phyloP scores from a whole-genome alignment of 2,113 vertebrate genomes.

The Tichodroma muraria region DNA sequence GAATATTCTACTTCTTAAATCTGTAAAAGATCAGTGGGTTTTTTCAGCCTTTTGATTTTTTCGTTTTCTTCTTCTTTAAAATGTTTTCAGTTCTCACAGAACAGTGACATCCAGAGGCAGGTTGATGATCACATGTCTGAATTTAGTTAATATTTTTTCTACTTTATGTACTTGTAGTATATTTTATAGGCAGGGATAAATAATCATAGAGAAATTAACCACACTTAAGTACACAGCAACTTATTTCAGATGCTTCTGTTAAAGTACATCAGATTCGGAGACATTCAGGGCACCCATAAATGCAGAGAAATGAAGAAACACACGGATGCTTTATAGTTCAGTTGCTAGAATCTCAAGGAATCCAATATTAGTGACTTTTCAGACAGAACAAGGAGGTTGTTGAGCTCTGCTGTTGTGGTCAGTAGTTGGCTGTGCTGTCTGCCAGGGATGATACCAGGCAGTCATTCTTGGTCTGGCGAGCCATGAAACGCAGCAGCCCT shows the following conservation, averaged over 20 bases:
- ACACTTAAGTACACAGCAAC: neutral
- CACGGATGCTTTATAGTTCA: fast-evolving
- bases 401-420: neutral
- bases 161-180: neutral
- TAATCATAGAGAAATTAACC: neutral
- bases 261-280: neutral
- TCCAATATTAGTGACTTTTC: neutral
- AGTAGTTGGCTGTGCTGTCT: neutral
- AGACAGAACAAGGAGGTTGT: neutral
- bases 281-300: neutral
- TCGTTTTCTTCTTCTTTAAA: neutral
- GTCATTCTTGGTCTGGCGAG: neutral
- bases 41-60: neutral
- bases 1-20: neutral
- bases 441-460: neutral
- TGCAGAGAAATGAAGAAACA: neutral
- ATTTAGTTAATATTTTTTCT: neutral
- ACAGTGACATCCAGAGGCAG: neutral
- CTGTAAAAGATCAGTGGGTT: fast-evolving
- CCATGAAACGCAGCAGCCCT: neutral
- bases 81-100: neutral
- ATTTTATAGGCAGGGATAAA: neutral
- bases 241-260: neutral
- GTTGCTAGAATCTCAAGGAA: neutral
- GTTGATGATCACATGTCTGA: neutral